These are phyloP conservation scores for Numida meleagris DNA, from an alignment of 2,113 vertebrate species.

Conservation along the genomic window DNA sequence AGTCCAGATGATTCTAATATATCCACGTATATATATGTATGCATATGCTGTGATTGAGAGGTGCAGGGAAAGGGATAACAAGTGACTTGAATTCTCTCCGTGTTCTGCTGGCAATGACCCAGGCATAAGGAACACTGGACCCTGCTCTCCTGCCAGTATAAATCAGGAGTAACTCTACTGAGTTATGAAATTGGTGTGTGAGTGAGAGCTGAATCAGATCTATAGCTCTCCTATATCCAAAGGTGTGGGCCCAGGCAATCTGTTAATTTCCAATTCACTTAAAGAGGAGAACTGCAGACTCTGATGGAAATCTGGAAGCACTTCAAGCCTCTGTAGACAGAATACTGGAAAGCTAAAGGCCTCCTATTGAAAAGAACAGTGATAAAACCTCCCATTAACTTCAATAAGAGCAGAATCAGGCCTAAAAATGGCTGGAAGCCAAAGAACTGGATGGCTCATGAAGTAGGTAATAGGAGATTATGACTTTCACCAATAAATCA, in stretches of 20 bases:
- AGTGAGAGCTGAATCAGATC: conserved; percentile 41
- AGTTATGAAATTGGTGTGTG: conserved; percentile 27
- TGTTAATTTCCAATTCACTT: conserved; percentile 43
- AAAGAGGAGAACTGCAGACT: conserved; percentile 38
- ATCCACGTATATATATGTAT: background rate
- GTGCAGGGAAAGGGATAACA: conserved; percentile 51
- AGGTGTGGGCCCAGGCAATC: conserved; percentile 54
- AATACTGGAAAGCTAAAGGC: conserved; percentile 42
- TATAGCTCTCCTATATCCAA: conserved; percentile 35
- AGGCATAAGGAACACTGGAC: conserved; percentile 42
- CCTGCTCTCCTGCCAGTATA: conserved; percentile 30
- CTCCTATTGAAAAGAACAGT: conserved; percentile 42
- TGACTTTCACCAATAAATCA: conserved; percentile 63
- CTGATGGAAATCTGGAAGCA: conserved; percentile 61
- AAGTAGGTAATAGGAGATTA: conserved; percentile 51
- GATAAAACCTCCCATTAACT: conserved; percentile 38
- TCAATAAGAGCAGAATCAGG: conserved; percentile 25
- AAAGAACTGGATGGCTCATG: conserved; percentile 29
- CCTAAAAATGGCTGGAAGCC: conserved; percentile 13
- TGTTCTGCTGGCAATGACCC: conserved; percentile 28
- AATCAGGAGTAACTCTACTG: conserved; percentile 34
- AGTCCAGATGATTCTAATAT: conserved; percentile 57
- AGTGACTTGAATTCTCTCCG: conserved; percentile 42
- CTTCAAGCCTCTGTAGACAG: conserved; percentile 46
- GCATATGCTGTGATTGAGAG: conserved; percentile 6